Conservation (phyloP, 1,140 invertebrate genomes). For the Varroa destructor region DNA sequence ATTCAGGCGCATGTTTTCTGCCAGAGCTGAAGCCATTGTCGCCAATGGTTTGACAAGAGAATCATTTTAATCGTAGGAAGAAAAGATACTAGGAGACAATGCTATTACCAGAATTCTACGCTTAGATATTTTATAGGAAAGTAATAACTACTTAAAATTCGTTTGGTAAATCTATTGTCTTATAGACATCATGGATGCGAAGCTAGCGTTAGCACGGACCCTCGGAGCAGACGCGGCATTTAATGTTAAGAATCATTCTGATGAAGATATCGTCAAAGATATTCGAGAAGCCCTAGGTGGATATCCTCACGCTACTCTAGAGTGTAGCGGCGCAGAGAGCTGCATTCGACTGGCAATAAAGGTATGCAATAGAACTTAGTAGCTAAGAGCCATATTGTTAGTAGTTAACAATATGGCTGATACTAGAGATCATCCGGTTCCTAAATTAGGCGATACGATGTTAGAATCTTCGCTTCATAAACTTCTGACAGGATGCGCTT, state of each 20-base stretch:
- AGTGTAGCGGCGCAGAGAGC: constrained; percentile 68
- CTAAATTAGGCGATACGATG: no score
- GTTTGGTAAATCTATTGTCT: neutral
- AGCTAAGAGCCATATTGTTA: neutral
- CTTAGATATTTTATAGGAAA: no score
- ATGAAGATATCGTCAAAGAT: constrained; percentile 47
- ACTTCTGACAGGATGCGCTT: no score
- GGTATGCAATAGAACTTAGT: constrained; percentile 44
- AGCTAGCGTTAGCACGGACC: constrained; percentile 62
- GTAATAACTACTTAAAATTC: no score
- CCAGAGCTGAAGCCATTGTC: no score
- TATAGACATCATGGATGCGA: constrained; percentile 38
- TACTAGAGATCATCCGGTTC: no score
- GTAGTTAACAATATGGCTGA: neutral
- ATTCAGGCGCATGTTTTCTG: no score
- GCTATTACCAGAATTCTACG: no score
- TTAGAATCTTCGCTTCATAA: no score
- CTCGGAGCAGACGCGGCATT: constrained; percentile 63
- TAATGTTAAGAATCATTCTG: constrained; percentile 41
- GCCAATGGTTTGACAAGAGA: no score
- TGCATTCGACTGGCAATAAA: constrained; percentile 59
- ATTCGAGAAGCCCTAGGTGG: constrained; percentile 53
- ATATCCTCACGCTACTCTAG: constrained; percentile 62
- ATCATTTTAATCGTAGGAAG: no score
- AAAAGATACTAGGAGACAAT: no score